Percentiles rank a stretch among this genome's conserved stretches.
Evolutionary conservation across 2,888 invertebrate species (phyloP).

Genomic region (Chloroclystis v-ata): DNA sequence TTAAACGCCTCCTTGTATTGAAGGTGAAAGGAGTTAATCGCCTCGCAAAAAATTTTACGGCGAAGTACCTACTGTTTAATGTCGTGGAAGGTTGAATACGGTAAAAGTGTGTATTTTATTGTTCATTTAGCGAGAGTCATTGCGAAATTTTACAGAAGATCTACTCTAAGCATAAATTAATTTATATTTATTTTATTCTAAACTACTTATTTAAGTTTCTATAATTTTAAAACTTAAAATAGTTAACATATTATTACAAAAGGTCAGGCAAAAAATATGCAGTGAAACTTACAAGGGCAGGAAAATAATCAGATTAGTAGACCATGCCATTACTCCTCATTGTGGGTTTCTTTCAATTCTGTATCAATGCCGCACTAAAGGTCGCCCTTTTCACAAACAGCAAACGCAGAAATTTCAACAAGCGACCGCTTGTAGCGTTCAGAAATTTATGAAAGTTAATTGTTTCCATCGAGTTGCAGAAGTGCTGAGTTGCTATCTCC

Average conservation of each 20-base stretch:
- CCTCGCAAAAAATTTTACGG: constrained; percentile 18
- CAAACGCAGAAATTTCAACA: constrained; percentile 4
- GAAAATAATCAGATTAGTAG: not conserved
- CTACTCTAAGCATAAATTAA: too few relatives aligned
- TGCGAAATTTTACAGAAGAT: too few relatives aligned
- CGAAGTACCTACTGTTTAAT: not conserved
- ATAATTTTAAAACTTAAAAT: too few relatives aligned
- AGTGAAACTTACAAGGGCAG: not conserved
- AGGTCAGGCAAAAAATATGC: not conserved
- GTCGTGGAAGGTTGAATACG: not conserved
- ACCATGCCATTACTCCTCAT: not conserved
- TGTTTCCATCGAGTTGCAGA: constrained; percentile 18
- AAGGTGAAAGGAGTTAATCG: constrained; percentile 27
- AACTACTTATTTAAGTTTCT: too few relatives aligned
- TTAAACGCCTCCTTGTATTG: constrained; percentile 37
- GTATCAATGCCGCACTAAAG: constrained; percentile 4
- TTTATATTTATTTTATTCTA: too few relatives aligned
- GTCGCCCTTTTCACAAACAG: constrained; percentile 1
- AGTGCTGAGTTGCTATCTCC: constrained; percentile 22
- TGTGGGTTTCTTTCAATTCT: not conserved
- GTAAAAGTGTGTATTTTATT: not conserved
- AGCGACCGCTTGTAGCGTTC: constrained; percentile 4
- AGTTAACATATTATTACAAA: too few relatives aligned
- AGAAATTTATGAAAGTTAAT: constrained; percentile 14
- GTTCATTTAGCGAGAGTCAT: too few relatives aligned